A percentile compares a stretch with the other conserved stretches of the same genome.
Conservation (phyloP, 2,113 vertebrate genomes). For the Hyperoodon ampullatus region DNA sequence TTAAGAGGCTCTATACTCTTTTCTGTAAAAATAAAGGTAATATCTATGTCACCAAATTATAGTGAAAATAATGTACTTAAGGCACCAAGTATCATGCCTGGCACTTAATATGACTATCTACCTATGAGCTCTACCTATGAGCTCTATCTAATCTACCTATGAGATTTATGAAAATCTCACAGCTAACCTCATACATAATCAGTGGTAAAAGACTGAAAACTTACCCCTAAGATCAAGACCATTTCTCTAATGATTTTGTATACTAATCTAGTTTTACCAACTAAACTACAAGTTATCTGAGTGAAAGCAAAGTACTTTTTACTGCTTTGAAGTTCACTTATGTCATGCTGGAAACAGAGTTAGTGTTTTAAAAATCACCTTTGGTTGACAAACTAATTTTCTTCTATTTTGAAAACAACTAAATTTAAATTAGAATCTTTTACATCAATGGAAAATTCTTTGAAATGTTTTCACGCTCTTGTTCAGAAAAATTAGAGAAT, state of each 20-base stretch:
- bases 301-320: background rate
- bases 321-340: background rate
- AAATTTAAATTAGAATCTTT: background rate
- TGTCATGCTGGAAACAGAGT: background rate
- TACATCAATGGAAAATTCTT: background rate
- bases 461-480: background rate
- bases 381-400: background rate
- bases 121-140: background rate
- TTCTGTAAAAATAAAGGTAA: background rate
- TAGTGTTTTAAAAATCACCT: background rate
- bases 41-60: background rate
- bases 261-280: background rate
- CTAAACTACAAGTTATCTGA: background rate
- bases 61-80: background rate
- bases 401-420: slow-evolving; percentile 23
- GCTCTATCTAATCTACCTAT: no score
- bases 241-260: background rate
- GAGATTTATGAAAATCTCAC: background rate
- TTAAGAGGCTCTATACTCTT: background rate
- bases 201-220: background rate
- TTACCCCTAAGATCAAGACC: background rate
- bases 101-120: background rate
- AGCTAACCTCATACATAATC: background rate
- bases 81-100: background rate
- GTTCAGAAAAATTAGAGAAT: background rate